These are phyloP conservation scores for Onychostoma macrolepis DNA, from an alignment of 2,113 vertebrate species.

Conservation along the genomic window DNA sequence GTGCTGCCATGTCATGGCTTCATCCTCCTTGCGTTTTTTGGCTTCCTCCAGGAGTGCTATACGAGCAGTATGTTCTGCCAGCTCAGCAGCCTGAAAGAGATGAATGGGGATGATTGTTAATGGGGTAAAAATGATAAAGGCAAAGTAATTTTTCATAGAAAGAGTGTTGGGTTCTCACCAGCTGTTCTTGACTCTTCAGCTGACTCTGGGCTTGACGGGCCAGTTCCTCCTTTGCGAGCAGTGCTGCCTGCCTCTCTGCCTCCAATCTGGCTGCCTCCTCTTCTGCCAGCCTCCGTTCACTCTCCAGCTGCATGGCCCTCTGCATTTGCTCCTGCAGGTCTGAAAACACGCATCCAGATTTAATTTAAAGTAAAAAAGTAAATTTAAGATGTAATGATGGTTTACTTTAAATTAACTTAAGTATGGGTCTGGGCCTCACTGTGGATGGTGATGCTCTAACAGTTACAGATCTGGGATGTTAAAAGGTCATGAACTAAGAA, in stretches of 20 bases:
- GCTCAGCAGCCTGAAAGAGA: constrained; percentile 82
- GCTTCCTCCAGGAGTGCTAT: constrained; percentile 90
- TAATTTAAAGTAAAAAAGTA: not conserved
- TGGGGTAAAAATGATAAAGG: not conserved
- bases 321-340: constrained; percentile 90
- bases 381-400: too few species aligned
- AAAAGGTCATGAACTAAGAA: not conserved
- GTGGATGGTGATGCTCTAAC: not conserved
- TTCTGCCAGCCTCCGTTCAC: constrained; percentile 84
- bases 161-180: not conserved
- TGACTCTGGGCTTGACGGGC: constrained; percentile 84
- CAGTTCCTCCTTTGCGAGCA: constrained; percentile 91
- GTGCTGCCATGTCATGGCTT: constrained; percentile 88
- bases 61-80: constrained; percentile 87
- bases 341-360: constrained; percentile 57
- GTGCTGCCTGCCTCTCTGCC: constrained; percentile 84
- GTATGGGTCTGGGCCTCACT: not conserved
- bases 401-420: too few species aligned
- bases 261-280: constrained; percentile 88
- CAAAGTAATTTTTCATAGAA: not conserved
- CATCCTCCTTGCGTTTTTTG: constrained; percentile 85
- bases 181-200: constrained; percentile 87
- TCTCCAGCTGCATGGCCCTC: constrained; percentile 85
- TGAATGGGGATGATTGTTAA: not conserved
- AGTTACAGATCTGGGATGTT: not conserved